Base-by-base conservation (phyloP, 2,797 vertebrate species). In the Naso thynnoides region DNA sequence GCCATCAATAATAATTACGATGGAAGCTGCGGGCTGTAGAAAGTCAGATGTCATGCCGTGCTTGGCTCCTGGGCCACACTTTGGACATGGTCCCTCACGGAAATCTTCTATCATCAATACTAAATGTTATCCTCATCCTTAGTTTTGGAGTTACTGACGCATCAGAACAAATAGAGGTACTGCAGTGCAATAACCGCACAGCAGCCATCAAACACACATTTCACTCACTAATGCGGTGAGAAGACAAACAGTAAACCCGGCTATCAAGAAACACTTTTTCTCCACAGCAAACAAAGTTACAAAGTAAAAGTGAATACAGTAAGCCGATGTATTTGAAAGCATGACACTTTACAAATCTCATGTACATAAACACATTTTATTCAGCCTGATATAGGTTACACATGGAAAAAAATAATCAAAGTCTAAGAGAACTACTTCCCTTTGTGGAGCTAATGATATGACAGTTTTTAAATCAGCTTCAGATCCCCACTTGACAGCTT, bases 331-430 rank as follows among this genome's bases (percentile, higher is more conserved):
- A 24, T 72, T 67, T 72, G 10, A 84, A 87, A 79, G 26, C 21
- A 88, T 9, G 13, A 91, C 59, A 79, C 81, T 27, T 44, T 36
- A 73, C 65, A 38, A 54, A 53, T 72, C 31, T 79, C 24, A 77
- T 89, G 77, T 92, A 93, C 91, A 91, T 91, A 91, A 94, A 93
- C 86, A 87, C 87, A 83, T 86, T 82, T 95, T 93, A 94, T 94
- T 95, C 79, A 86, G 92, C 91, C 89, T 85, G 91, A 92, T 93
- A 93, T 92, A 91, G 89, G 89, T 93, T 92, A 94, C 90, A 94
- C 86, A 92, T 92, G 83, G 13, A 57, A 82, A 79, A 86, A 87
- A 85, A 70, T 82, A 63, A 79, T 71, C 60, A 63, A 78, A 73
- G 69, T 86, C 85, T 86, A 91, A 91, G 76, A 93, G 85, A 93